Percentiles rank a stretch among this genome's conserved stretches.
Evolutionary conservation across 37 sponge, comb jelly and placozoan species (phyloP).

Genomic region (Halichondria panicea): DNA sequence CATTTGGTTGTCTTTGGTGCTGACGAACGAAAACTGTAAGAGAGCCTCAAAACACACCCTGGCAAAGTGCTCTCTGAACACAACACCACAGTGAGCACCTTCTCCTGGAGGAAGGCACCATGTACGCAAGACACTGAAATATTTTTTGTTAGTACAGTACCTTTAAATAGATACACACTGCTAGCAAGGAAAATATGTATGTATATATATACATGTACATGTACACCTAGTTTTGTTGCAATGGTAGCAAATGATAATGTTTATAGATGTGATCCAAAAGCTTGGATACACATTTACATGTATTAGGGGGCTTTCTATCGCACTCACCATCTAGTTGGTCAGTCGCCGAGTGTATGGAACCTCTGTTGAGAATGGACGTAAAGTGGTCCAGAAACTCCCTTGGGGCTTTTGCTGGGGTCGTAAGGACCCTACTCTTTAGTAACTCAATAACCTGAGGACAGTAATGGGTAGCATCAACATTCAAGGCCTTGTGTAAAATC

Average conservation of each 20-base stretch:
- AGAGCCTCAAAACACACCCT: constrained; percentile 89
- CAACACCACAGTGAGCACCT: neutral
- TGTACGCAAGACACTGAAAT: neutral
- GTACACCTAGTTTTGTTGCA: constrained; percentile 9
- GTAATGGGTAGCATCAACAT: no score
- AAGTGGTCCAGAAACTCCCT: constrained; percentile 39
- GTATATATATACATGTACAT: constrained; percentile 2
- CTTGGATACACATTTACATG: no score
- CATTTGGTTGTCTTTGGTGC: constrained; percentile 25
- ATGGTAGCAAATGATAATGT: neutral
- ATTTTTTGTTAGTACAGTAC: neutral
- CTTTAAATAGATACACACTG: neutral
- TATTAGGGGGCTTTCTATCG: neutral
- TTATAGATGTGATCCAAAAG: neutral
- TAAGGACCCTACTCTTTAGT: constrained; percentile 68
- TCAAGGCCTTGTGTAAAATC: no score
- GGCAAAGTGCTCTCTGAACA: constrained; percentile 87
- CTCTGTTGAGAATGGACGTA: constrained; percentile 76
- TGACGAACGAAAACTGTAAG: constrained; percentile 81
- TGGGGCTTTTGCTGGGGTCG: constrained; percentile 33
- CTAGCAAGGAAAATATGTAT: neutral
- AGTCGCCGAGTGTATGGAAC: constrained; percentile 76
- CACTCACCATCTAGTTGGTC: constrained; percentile 49
- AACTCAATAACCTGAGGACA: constrained; percentile 57
- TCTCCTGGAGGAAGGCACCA: neutral